Percentiles rank a stretch among this genome's conserved stretches.
phyloP scores from a whole-genome alignment of 2,113 vertebrate genomes.

The Acanthochromis polyacanthus region DNA sequence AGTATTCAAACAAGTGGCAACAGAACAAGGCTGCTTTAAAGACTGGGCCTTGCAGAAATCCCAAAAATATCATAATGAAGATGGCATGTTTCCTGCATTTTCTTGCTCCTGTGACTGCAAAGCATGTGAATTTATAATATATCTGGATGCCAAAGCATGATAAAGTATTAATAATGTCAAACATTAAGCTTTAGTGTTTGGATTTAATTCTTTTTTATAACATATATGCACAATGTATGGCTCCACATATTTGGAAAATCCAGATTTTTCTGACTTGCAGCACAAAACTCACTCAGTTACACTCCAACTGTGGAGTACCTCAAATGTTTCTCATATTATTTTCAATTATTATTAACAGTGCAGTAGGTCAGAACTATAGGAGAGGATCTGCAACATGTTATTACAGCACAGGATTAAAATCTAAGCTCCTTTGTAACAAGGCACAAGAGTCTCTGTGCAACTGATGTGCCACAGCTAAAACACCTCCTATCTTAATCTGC shows the following conservation, averaged over 20 bases:
- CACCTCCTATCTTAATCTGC: background rate
- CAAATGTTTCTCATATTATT: background rate
- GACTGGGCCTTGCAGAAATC: constrained; percentile 3
- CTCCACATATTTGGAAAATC: background rate
- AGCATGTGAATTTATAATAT: background rate
- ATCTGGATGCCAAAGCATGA: background rate
- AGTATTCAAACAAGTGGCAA: constrained; percentile 69
- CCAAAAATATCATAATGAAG: background rate
- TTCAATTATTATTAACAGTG: background rate
- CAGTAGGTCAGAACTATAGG: constrained; percentile 10
- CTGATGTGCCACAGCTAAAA: constrained; percentile 55
- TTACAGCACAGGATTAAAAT: constrained; percentile 54
- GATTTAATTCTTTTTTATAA: background rate
- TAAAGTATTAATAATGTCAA: background rate
- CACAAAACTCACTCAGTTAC: background rate
- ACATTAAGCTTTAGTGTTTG: background rate
- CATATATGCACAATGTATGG: background rate
- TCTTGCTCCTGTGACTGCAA: background rate
- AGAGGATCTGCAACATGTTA: constrained; percentile 63
- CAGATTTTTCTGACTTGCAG: background rate
- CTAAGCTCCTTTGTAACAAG: constrained; percentile 67
- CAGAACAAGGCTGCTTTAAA: constrained; percentile 21
- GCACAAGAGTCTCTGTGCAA: constrained; percentile 43
- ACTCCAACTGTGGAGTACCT: background rate
- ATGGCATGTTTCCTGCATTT: background rate